phyloP scores from a whole-genome alignment of 2,113 vertebrate genomes.

The Macaca nemestrina region DNA sequence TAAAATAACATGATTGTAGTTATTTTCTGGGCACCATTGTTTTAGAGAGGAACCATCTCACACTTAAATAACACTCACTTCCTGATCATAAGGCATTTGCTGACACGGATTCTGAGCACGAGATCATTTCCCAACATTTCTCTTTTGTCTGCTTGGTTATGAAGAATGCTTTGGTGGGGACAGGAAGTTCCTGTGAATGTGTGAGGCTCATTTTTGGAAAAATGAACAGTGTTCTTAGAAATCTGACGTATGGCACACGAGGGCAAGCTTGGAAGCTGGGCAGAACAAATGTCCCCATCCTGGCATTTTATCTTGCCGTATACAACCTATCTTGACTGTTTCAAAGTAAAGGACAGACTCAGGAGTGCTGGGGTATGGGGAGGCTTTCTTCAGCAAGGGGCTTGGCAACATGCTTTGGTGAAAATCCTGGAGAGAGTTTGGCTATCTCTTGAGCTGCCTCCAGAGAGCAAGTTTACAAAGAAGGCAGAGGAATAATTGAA shows the following conservation, averaged over 20 bases:
- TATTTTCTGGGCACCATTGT: neutral
- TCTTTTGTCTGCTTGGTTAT: neutral
- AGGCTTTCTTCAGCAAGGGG: neutral
- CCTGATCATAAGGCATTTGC: neutral
- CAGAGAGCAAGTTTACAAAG: neutral
- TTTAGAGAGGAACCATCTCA: neutral
- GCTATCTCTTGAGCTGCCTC: neutral
- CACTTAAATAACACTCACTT: neutral
- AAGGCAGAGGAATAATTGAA: neutral
- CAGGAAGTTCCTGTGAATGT: neutral
- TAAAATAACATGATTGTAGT: neutral
- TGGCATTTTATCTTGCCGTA: neutral
- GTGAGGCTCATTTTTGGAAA: neutral
- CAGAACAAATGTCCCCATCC: neutral
- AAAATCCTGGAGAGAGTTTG: neutral
- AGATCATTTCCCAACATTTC: neutral
- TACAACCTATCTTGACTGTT: neutral
- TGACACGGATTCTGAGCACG: fast-evolving
- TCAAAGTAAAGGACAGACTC: neutral
- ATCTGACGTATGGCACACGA: fast-evolving
- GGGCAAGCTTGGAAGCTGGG: neutral
- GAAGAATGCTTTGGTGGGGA: neutral
- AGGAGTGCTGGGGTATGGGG: neutral
- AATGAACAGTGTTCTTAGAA: neutral
- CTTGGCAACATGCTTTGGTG: neutral